phyloP scores from a whole-genome alignment of 2,888 invertebrate species.

The Ophioninae sp. region DNA sequence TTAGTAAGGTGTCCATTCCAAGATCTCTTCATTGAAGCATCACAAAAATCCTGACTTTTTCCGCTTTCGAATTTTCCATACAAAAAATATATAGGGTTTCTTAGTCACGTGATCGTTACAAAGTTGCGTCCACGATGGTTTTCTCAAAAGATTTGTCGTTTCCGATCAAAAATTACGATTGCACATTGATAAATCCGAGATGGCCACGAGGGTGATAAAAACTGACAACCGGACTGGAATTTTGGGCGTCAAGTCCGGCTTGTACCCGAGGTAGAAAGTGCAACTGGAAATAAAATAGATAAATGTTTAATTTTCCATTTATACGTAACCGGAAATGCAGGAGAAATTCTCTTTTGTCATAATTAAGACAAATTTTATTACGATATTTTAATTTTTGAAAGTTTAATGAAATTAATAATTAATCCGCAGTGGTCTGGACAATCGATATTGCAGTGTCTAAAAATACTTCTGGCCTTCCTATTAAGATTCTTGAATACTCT shows the following conservation, averaged over 20 bases:
- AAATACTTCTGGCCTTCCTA: neutral
- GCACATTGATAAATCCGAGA: conserved; percentile 60
- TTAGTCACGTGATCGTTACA: neutral
- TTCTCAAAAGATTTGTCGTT: conserved; percentile 22
- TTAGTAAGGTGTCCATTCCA: conserved; percentile 87
- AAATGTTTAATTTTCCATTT: neutral
- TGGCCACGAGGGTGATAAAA: conserved; percentile 65
- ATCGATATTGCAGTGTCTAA: too few relatives aligned
- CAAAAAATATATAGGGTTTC: neutral
- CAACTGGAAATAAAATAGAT: neutral
- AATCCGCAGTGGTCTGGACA: neutral
- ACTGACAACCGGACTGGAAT: conserved; percentile 71
- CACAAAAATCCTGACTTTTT: conserved; percentile 41
- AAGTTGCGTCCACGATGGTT: conserved; percentile 2
- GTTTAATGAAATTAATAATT: neutral
- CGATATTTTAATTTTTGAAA: neutral
- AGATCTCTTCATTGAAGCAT: conserved; percentile 73
- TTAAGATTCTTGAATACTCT: neutral
- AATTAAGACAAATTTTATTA: neutral
- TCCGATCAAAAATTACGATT: conserved; percentile 48
- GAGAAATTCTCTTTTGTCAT: neutral
- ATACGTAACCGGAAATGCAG: neutral
- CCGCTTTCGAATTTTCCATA: conserved; percentile 33
- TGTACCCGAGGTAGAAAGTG: conserved; percentile 66
- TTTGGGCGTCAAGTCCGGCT: conserved; percentile 73